Conservation (phyloP, 1,140 invertebrate genomes). For the Neocloeon triangulifer region DNA sequence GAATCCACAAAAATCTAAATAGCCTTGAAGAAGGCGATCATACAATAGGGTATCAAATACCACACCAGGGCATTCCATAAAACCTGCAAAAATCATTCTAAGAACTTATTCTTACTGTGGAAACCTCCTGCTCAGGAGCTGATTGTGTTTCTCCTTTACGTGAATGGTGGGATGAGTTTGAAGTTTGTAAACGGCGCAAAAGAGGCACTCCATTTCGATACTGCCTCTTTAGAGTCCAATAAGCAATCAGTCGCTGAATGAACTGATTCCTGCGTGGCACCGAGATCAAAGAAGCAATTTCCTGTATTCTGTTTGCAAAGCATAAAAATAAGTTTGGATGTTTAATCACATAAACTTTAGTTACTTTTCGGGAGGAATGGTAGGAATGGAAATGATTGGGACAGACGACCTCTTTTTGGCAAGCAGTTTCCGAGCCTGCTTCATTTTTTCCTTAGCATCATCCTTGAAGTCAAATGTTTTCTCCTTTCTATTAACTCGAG, state of each 20-base stretch:
- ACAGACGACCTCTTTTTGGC: constrained; percentile 71
- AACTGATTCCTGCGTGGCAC: constrained; percentile 63
- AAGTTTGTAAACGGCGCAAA: constrained; percentile 58
- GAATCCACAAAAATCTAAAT: too few relatives aligned
- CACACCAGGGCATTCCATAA: too few relatives aligned
- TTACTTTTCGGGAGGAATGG: constrained; percentile 64
- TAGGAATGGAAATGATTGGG: constrained; percentile 82
- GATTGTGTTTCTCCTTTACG: too few relatives aligned
- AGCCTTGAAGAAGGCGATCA: too few relatives aligned
- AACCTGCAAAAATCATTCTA: too few relatives aligned
- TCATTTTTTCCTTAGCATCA: constrained; percentile 39
- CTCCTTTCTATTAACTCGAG: constrained; percentile 11
- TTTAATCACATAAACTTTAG: constrained; percentile 2
- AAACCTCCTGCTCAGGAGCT: too few relatives aligned
- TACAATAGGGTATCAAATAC: too few relatives aligned
- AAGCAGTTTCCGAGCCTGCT: constrained; percentile 50
- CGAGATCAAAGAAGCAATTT: constrained; percentile 49
- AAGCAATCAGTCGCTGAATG: constrained; percentile 68
- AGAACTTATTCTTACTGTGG: too few relatives aligned
- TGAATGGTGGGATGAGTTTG: too few relatives aligned
- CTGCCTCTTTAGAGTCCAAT: constrained; percentile 92
- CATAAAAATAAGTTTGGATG: neutral
- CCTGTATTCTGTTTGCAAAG: constrained; percentile 32
- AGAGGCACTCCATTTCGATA: constrained; percentile 89
- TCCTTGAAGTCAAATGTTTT: constrained; percentile 22